Base-by-base conservation (phyloP, 2,113 vertebrate genomes). In the Rattus rattus region DNA sequence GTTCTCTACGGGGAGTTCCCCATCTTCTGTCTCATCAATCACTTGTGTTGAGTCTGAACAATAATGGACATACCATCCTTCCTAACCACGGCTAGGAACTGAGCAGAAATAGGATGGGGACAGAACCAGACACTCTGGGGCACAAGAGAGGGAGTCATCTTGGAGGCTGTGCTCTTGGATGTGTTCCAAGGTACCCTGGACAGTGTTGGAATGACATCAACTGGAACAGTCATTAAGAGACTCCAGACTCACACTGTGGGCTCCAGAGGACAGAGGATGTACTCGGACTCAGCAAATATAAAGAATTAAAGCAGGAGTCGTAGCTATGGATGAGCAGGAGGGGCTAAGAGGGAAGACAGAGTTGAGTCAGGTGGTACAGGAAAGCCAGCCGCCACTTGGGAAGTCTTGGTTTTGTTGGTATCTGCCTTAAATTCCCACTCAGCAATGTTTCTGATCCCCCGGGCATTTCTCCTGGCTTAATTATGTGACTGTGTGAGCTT, bases 141-240 rank as follows among this genome's bases (percentile, higher is more conserved):
- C 3, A 0, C 12, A 39, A 19, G 5, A 1, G 1, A 54, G 33
- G 6, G 24, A 36, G 4, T 16, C n/a, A 3, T 49, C 20, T 17
- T 20, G n/a, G 54, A 33, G 56, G 28, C 1, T 88, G 3, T 36
- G 73, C 4, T 5, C 70, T n/a, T 4, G 59, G 83, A 59, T 19
- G 63, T 8, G 24, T 85, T 67, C 88, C 36, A 43, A n/a, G 39
- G 13, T 36, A 30, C 19, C 47, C 4, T 43, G 52, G 39, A 63
- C 5, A 79, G 47, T 8, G 19, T 26, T 19, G 13, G 0, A 8
- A n/a, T 10, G 63, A 80, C 2, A 22, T 70, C 79, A 49, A 4
- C 47, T 19, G 8, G 47, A 69, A 20, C 39, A 0, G 2, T 14
- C 49, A 19, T 83, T 84, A 33, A 54, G 79, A 85, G 79, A 77